Evolutionary conservation across 1,140 invertebrate genomes (phyloP).

Genomic region (Drosophila bocki): DNA sequence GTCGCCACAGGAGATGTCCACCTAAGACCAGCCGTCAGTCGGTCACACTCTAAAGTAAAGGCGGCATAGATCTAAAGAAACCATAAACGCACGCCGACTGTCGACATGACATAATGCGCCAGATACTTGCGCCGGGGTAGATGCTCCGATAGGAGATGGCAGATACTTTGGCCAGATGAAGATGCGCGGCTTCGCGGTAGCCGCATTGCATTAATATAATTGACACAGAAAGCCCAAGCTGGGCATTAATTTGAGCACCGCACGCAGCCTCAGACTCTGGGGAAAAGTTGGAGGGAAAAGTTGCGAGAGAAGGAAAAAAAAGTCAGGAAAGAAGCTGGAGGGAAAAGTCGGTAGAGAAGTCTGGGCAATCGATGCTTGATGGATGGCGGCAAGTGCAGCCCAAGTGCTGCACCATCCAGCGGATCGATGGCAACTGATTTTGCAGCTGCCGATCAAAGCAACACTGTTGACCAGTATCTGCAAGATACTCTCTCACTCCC

Average conservation of each 20-base stretch:
- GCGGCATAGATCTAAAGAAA: conserved; percentile 65
- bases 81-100: conserved; percentile 56
- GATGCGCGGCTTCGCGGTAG: conserved; percentile 39
- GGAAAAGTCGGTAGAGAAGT: background rate
- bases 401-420: conserved; percentile 16
- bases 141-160: conserved; percentile 32
- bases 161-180: conserved; percentile 36
- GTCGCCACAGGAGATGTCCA: conserved; percentile 35
- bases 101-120: conserved; percentile 57
- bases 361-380: conserved; percentile 33
- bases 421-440: conserved; percentile 76
- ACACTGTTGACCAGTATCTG: conserved; percentile 20
- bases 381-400: conserved; percentile 43
- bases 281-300: background rate
- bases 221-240: conserved; percentile 76
- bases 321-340: background rate
- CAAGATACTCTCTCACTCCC: conserved; percentile 13
- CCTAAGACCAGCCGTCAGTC: background rate
- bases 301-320: background rate
- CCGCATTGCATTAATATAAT: conserved; percentile 81
- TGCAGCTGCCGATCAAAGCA: conserved; percentile 73
- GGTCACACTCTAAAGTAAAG: conserved; percentile 21
- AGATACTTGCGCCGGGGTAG: conserved; percentile 45
- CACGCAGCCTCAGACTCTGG: conserved; percentile 41
- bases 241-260: conserved; percentile 61